Conservation (phyloP, 1,140 invertebrate genomes). For the Drosophila novamexicana region DNA sequence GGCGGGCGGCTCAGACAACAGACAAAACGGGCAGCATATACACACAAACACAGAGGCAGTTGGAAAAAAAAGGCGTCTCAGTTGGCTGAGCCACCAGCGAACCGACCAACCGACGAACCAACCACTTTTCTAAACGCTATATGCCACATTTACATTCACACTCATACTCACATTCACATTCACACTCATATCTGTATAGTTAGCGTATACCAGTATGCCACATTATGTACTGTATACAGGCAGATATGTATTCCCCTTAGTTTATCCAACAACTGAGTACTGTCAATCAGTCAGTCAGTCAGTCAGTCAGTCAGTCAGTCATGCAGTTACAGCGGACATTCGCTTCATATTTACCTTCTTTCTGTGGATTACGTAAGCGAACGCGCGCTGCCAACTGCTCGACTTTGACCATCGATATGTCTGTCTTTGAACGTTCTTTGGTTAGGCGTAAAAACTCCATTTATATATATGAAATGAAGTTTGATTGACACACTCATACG, state of each 20-base stretch:
- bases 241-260: conserved; percentile 24
- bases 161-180: conserved; percentile 1
- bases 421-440: conserved; percentile 15
- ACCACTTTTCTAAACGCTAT: conserved; percentile 70
- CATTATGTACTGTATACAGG: conserved; percentile 32
- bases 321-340: conserved; percentile 14
- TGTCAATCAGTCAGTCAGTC: conserved; percentile 9
- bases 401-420: conserved; percentile 30
- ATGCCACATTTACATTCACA: conserved; percentile 28
- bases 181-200: conserved; percentile 25
- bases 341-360: conserved; percentile 41
- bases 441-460: conserved; percentile 18
- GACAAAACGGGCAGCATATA: conserved; percentile 11
- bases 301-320: conserved; percentile 6
- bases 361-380: conserved; percentile 34
- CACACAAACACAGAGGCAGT: conserved; percentile 1
- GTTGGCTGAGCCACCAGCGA: conserved; percentile 70
- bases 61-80: conserved; percentile 71
- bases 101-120: conserved; percentile 52
- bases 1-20: conserved; percentile 61
- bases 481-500: conserved; percentile 41
- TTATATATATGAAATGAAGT: neutral
- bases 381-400: neutral
- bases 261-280: conserved; percentile 11
- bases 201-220: conserved; percentile 40